Evolutionary conservation across 2,797 vertebrate species (phyloP).

Genomic region (Moxostoma hubbsi): DNA sequence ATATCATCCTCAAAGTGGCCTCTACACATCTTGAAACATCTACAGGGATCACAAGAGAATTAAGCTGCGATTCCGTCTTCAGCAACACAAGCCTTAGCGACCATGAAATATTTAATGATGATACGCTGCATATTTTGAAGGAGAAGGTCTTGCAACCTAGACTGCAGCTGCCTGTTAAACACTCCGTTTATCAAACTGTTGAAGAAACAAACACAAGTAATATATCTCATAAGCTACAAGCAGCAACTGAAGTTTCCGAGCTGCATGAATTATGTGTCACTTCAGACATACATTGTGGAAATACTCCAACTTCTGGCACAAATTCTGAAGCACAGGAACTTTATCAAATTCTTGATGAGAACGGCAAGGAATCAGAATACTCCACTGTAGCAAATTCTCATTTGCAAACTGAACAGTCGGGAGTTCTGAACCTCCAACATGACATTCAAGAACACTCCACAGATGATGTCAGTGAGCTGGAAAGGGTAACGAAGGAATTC

Average conservation of each 20-base stretch:
- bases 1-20: not conserved
- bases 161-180: constrained; percentile 6
- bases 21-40: not conserved
- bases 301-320: not conserved
- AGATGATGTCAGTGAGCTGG: constrained; percentile 8
- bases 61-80: constrained; percentile 31
- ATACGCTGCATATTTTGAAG: constrained; percentile 15
- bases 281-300: constrained; percentile 13
- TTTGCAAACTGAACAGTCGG: constrained; percentile 18
- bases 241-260: not conserved
- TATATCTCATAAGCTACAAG: constrained; percentile 20
- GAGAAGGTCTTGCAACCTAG: constrained; percentile 17
- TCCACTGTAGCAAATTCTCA: not conserved
- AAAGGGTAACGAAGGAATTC: constrained; percentile 42
- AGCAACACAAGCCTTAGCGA: constrained; percentile 26
- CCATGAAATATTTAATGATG: constrained; percentile 15
- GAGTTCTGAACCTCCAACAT: constrained; percentile 35
- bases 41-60: constrained; percentile 27
- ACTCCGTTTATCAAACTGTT: not conserved
- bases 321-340: constrained; percentile 17
- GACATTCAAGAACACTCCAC: constrained; percentile 21
- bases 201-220: constrained; percentile 2
- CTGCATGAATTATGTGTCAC: not conserved
- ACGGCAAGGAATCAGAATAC: constrained; percentile 15
- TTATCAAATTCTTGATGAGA: not conserved